Evolutionary conservation across 2,888 invertebrate species (phyloP), one percentile per base, ranked within the genome.

Genomic region (Callimorpha dominula): DNA sequence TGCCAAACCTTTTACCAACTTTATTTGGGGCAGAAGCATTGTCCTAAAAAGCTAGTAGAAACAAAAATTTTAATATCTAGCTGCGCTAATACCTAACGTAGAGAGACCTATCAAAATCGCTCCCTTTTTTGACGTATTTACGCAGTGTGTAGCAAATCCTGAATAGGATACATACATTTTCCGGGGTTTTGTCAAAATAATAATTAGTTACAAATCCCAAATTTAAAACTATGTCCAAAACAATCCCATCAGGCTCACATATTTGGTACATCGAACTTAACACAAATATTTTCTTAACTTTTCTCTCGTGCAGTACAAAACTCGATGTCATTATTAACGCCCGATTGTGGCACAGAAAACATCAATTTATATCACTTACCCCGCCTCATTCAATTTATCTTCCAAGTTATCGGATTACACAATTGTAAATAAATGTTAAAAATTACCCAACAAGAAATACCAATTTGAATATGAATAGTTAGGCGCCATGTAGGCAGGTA

Each of bases 401-500:
- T 88, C 78, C 81, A 77, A 87, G 78, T 86, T 88, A 91, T 92
- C 89, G 87, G 90, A 92, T 94, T 92, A 92, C 92, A 94, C 92
- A 93, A 94, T 93, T 92, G 92, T 92, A 92, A 91, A 93, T 93
- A 93, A 92, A 92, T 92, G 91, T 93, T 89, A 90, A 92, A 93
- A 94, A 93, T 94, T 94, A 94, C 93, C 91, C 91, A 93, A 94
- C 93, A 91, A 89, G 89, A 93, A 90, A 91, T 89, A 89, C 86
- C 86, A 88, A 95, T 95, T 95, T 95, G 91, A 95, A 95, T 95
- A 94, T 93, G 94, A 95, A 95, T 95, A 92, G 94, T 87, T 91
- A 93, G 91, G 95, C 95, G 95, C 95, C 95, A 95, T 91, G 92
- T 93, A 93, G 93, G 92, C 94, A 95, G 94, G 92, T 93, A 94